Conservation (phyloP, 2,888 invertebrate species). For the Leucoptera coffeella region DNA sequence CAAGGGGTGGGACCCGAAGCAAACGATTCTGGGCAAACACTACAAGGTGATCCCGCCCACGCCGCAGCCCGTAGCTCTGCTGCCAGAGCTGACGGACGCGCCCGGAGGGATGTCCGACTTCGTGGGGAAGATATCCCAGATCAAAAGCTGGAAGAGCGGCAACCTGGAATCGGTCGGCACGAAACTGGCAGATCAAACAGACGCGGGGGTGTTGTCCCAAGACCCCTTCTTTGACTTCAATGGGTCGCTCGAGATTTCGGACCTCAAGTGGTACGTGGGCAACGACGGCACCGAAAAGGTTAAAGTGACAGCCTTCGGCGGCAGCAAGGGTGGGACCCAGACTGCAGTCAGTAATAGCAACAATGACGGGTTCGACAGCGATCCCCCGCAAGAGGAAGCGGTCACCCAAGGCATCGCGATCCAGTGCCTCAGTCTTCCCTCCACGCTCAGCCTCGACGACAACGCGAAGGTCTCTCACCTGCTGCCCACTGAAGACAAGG, state of each 20-base stretch:
- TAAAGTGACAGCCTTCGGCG: constrained; percentile 24
- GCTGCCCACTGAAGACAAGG: constrained; percentile 62
- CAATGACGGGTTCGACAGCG: constrained; percentile 46
- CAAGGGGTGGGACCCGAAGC: constrained; percentile 33
- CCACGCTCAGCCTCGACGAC: constrained; percentile 33
- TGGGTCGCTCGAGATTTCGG: constrained; percentile 40
- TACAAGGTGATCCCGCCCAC: constrained; percentile 31
- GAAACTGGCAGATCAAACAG: constrained; percentile 34
- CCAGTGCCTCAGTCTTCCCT: constrained; percentile 53
- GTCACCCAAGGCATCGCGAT: constrained; percentile 43
- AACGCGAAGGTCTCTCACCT: constrained; percentile 57
- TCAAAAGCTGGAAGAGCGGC: constrained; percentile 43
- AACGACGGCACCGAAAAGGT: constrained; percentile 32
- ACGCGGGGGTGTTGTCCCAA: constrained; percentile 21
- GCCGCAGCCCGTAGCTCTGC: constrained; percentile 21
- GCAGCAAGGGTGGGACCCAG: constrained; percentile 28
- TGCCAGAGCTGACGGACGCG: constrained; percentile 29
- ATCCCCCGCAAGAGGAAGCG: constrained; percentile 31
- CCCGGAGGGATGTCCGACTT: constrained; percentile 33
- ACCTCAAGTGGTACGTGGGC: constrained; percentile 39
- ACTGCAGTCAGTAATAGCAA: constrained; percentile 27
- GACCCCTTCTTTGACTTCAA: constrained; percentile 39
- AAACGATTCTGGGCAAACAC: constrained; percentile 27
- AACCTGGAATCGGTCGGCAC: constrained; percentile 35
- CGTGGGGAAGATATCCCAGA: constrained; percentile 34